phyloP scores from a whole-genome alignment of 2,797 vertebrate genomes.

The Chelon labrosus region DNA sequence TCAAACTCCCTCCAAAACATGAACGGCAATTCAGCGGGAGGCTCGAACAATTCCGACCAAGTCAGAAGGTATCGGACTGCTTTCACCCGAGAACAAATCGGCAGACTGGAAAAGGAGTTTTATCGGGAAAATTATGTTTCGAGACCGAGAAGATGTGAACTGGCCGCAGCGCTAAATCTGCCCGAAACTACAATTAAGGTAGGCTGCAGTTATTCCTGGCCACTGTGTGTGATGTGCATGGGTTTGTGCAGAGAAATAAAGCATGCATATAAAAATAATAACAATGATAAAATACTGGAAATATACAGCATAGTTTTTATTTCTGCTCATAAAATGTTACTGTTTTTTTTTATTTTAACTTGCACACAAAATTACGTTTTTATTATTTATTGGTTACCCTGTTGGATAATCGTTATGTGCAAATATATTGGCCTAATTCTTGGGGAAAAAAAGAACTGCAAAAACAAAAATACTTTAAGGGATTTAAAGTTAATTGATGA shows the following conservation, averaged over 20 bases:
- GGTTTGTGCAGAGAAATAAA: constrained; percentile 12
- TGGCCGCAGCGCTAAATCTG: constrained; percentile 96
- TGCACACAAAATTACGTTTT: not conserved
- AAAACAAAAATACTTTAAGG: not conserved
- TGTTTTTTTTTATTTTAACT: not conserved
- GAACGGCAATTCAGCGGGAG: constrained; percentile 87
- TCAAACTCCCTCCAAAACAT: constrained; percentile 88
- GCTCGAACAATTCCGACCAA: constrained; percentile 91
- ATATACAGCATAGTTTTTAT: not conserved
- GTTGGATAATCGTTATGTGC: not conserved
- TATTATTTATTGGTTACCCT: not conserved
- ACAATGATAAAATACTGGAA: constrained; percentile 1
- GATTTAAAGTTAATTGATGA: not conserved
- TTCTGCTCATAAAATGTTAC: not conserved
- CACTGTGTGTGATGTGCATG: not conserved
- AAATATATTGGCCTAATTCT: too few relatives aligned
- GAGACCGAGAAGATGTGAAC: constrained; percentile 95
- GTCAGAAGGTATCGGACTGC: constrained; percentile 92
- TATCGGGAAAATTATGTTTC: constrained; percentile 93
- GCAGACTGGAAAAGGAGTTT: constrained; percentile 90
- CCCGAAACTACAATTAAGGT: constrained; percentile 99
- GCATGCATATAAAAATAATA: not conserved
- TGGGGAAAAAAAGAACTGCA: not conserved
- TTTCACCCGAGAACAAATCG: constrained; percentile 90
- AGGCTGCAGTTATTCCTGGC: constrained; percentile 35